Conservation (phyloP, 2,888 invertebrate genomes). For the Reticulitermes lucifugus region DNA sequence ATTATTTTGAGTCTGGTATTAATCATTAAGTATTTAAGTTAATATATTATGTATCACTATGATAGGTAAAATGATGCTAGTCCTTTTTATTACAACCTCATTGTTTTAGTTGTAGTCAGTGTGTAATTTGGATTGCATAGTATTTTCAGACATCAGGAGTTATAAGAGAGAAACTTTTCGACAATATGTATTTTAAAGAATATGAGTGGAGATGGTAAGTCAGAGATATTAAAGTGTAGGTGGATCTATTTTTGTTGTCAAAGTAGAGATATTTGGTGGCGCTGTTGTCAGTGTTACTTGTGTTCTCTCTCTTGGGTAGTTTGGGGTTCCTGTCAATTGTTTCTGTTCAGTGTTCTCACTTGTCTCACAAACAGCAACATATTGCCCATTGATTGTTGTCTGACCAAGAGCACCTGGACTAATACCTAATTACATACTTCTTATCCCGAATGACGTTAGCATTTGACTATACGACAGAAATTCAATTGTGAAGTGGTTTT, state of each 20-base stretch:
- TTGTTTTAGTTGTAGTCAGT: neutral
- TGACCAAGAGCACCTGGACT: no score
- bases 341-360: neutral
- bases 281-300: constrained; percentile 18
- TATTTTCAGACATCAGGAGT: neutral
- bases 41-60: neutral
- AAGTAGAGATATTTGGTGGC: constrained; percentile 30
- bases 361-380: neutral
- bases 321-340: constrained; percentile 2
- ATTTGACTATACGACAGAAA: no score
- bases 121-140: neutral
- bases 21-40: constrained; percentile 6
- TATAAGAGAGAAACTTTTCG: neutral
- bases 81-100: constrained; percentile 30
- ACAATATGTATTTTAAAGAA: constrained; percentile 18
- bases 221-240: constrained; percentile 15
- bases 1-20: constrained; percentile 12
- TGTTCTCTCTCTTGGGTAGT: neutral
- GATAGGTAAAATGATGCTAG: constrained; percentile 12
- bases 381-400: no score
- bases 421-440: no score
- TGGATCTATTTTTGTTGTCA: constrained; percentile 30
- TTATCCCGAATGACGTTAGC: no score
- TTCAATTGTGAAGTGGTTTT: no score
- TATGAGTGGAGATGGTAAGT: neutral